Evolutionary conservation across 1,140 invertebrate genomes (phyloP), one percentile per base, ranked within the genome.

Genomic region (Plutomurus gul): DNA sequence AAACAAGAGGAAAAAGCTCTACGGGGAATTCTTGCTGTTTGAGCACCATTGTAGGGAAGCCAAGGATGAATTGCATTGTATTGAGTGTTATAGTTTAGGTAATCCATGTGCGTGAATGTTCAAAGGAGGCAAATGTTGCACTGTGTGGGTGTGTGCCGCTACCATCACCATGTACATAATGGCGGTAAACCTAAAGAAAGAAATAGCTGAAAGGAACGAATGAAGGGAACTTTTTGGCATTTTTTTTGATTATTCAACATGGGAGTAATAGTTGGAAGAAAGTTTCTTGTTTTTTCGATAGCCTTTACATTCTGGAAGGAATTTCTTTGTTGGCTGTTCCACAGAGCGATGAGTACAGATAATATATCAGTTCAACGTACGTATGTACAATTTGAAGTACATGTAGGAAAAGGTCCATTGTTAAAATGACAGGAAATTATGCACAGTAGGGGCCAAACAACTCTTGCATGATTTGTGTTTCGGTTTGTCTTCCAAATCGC

Each of bases 171-270:
- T n/a, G n/a, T n/a, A n/a, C n/a, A n/a, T n/a, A n/a, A n/a, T n/a
- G n/a, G n/a, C n/a, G n/a, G n/a, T n/a, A n/a, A n/a, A n/a, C n/a
- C n/a, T n/a, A n/a, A n/a, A n/a, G n/a, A n/a, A n/a, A n/a, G n/a
- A n/a, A n/a, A n/a, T n/a, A n/a, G n/a, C n/a, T n/a, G n/a, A n/a
- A n/a, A 5, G 11, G 56, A 27, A 30, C 16, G 18, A 33, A 65
- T 25, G 25, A 56, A 56, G 51, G 18, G 36, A 65, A 16, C 25
- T 4, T 65, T 25, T 27, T 27, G 51, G 51, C 51, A 27, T 65
- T 65, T 65, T 65, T 65, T 65, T 13, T 36, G 56, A 65, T 65
- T 65, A 65, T 65, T 65, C 56, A 30, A 65, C 56, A 33, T n/a
- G 27, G 36, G 56, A 33, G 18, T 65, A 65, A 65, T 65, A 36